Evolutionary conservation across 2,888 invertebrate genomes (phyloP), one percentile per base, ranked within the genome.

Genomic region (Diadromus collaris): DNA sequence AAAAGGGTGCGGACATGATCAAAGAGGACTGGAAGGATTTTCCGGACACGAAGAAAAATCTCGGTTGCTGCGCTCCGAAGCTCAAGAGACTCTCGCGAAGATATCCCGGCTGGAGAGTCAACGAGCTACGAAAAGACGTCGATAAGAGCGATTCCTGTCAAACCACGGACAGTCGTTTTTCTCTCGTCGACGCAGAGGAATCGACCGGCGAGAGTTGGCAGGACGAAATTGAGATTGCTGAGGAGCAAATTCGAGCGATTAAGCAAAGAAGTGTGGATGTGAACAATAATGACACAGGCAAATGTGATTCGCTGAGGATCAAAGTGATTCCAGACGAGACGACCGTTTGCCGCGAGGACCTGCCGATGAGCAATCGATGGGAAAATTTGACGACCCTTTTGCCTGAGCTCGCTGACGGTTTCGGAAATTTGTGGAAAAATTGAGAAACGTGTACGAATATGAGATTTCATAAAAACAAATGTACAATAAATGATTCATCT

Each of bases 1-100:
- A 97, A 87, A 96, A 95, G 86, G 96, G 94, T 1, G 93, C 96
- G 0, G 96, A 97, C 85, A 94, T 97, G 93, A 96, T 97, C 82
- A 96, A 96, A 87, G 93, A 95, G 87, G 95, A 95, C 82, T 95
- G 95, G 86, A 16, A 16, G 10, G 19, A 74, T 63, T 27, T 71
- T 58, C 21, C 41, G 29, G 61, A 48, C 27, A 63, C 46, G 13
- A 41, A 24, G 21, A 32, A 60, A 19, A 67, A 64, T 61, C 24
- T 68, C 24, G 54, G 16, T n/a, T 46, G 54, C 24, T 44, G 51
- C 19, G 29, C 44, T 1, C 13, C n/a, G 2, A 68, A 67, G 54
- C 48, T 73, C 3, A 46, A 63, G 46, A 79, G 76, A 58, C 21
- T 60, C 32, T 41, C 58, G 19, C 54, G 41, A 70, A 61, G 58